phyloP scores from a whole-genome alignment of 2,797 vertebrate species.

The Smutsia temminckii region DNA sequence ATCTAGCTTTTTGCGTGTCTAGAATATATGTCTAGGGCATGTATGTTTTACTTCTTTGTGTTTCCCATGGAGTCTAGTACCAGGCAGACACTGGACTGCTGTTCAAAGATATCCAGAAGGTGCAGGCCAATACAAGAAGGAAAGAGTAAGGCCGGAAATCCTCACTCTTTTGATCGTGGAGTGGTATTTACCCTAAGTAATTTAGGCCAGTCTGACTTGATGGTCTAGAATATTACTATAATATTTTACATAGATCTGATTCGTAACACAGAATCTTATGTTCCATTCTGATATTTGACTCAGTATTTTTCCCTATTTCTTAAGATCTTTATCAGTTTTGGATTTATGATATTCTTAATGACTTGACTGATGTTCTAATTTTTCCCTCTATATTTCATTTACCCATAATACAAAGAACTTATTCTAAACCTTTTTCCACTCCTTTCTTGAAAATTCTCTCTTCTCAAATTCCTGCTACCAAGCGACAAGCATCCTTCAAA shows the following conservation, averaged over 20 bases:
- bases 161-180: background rate
- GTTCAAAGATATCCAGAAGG: slow-evolving; percentile 21
- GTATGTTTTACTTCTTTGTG: background rate
- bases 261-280: background rate
- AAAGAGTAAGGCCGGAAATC: background rate
- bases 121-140: background rate
- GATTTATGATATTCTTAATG: background rate
- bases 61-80: background rate
- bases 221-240: background rate
- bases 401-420: background rate
- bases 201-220: background rate
- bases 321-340: background rate
- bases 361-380: background rate
- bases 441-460: slow-evolving; percentile 21
- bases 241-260: background rate
- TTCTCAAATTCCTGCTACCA: slow-evolving; percentile 20
- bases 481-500: background rate
- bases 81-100: background rate
- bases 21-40: background rate
- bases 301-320: background rate
- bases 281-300: background rate
- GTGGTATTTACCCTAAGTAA: background rate
- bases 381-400: background rate
- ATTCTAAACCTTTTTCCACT: slow-evolving; percentile 33
- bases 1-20: background rate